Base-by-base conservation (phyloP, 1,140 invertebrate species). In the Scaptomyza montana region DNA sequence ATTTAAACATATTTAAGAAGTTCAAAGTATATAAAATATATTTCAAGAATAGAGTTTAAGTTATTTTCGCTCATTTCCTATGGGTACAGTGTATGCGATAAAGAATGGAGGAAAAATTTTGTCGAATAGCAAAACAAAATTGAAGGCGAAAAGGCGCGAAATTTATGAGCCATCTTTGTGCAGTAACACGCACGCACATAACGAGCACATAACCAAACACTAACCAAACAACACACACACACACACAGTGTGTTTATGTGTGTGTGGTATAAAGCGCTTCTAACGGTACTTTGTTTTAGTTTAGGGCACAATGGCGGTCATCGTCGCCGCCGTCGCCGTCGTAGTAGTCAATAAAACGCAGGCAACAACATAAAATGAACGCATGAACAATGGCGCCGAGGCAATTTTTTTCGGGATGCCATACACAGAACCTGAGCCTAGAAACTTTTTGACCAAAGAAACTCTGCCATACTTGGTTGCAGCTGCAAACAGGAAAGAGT, bases 261-360 rank as follows among this genome's bases (percentile, higher is more conserved):
- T 33, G 30, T 28, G 21, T 46, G 13, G 45, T 78, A 76, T 66
- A 69, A 63, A 76, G 77, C 78, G 74, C 69, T 85, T 84, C 82
- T 82, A 89, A 82, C 78, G 78, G 82, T 87, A 87, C 82, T 87
- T 87, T 87, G 82, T 87, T 87, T 87, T 87, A 87, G 82, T 87
- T 74, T 81, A 69, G 81, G 84, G 72, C 84, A 86, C 84, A 86
- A 86, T 86, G 82, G 75, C 81, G 74, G 78, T 78, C 81, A 86
- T 72, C 41, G 41, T 51, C 60, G 72, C 30, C 21, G 5, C 4
- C 30, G 30, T 30, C 30, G 7, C 65, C 70, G 57, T 16, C 45
- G 43, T 57, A 28, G 81, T 13, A 86, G 82, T 87, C 82, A 87
- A 87, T 87, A 87, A 87, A 87, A 87, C 84, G 82, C 84, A 89